A percentile compares a stretch with the other conserved stretches of the same genome.
Evolutionary conservation across 2,113 vertebrate genomes (phyloP).

Genomic region (Lethenteron reissneri): DNA sequence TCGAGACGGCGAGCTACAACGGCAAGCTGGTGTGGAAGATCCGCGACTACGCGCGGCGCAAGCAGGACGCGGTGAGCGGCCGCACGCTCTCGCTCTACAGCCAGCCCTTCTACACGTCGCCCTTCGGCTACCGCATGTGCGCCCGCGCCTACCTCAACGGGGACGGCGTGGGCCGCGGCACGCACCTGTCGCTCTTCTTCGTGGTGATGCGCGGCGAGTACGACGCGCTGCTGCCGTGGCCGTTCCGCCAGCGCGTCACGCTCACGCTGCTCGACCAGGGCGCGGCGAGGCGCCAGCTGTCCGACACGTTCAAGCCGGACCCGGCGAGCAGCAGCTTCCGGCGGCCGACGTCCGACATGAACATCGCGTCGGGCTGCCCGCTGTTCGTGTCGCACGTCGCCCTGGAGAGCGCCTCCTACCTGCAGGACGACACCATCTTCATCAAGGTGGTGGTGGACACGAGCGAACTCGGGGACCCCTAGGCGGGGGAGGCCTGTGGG

Average conservation of each 20-base stretch:
- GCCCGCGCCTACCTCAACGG: conserved; percentile 63
- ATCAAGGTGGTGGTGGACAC: conserved; percentile 53
- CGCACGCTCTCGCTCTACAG: conserved; percentile 9
- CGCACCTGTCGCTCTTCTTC: conserved; percentile 70
- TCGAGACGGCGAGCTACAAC: conserved; percentile 9
- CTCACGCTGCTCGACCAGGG: conserved; percentile 54
- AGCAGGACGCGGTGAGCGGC: conserved; percentile 3
- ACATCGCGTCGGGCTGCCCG: conserved; percentile 44
- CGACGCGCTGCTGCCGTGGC: conserved; percentile 63
- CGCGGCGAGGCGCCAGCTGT: conserved; percentile 31
- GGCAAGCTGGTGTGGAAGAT: conserved; percentile 8
- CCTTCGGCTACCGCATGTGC: conserved; percentile 67
- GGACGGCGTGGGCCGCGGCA: conserved; percentile 55
- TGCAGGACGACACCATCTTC: conserved; percentile 52
- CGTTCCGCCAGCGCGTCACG: conserved; percentile 51
- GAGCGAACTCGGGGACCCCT: conserved; percentile 42
- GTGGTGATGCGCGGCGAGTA: conserved; percentile 68
- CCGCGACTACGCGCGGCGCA: conserved; percentile 2
- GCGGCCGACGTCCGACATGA: conserved; percentile 40
- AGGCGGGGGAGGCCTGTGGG: conserved; percentile 8
- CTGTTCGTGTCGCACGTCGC: conserved; percentile 33
- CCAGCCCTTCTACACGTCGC: conserved; percentile 9
- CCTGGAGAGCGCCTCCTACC: conserved; percentile 31
- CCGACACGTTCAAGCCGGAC: conserved; percentile 40
- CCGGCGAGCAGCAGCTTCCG: conserved; percentile 42